Base-by-base conservation (phyloP, 1,140 invertebrate genomes). In the Leptinotarsa lineolata region DNA sequence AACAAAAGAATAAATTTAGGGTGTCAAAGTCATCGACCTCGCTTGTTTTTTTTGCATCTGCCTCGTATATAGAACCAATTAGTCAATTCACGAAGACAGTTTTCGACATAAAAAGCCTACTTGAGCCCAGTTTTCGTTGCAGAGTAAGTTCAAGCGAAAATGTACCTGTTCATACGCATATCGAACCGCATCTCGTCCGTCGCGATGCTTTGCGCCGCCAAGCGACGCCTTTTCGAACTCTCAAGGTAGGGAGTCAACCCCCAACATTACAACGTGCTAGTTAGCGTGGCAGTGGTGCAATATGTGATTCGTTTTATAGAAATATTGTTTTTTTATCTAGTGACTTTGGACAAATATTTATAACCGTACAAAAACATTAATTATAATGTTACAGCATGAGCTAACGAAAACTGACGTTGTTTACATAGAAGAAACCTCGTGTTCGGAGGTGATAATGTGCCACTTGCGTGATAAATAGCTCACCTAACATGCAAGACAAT, bases 161-260 rank as follows among this genome's bases (percentile, higher is more conserved):
- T 63, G 20, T 30, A 63, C 61, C 65, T 70, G 67, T 68, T 61
- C 39, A 75, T 72, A 68, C 69, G 73, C 65, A 80, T 81, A 81
- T 81, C 74, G 80, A 81, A 78, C 80, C 72, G 46, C 18, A 68
- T 18, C 30, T 45, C 46, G 30, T 45, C 45, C 77, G 76, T 44
- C 73, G 79, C 75, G 79, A 77, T 76, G 77, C 70, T 67, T 44
- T 66, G 80, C 83, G 83, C 81, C 83, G 79, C 80, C 82, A 80
- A 70, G 78, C 82, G 83, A 79, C 80, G 74, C 71, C 73, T 74
- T 70, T 58, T 68, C 68, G 63, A 79, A 81, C 75, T 67, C 70
- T 61, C 74, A 74, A 75, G 73, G 75, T 81, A 81, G 83, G 83
- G 82, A 84, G 80, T 82, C 79, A 76, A 83, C 83, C 83, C 81